Evolutionary conservation across 2,888 invertebrate species (phyloP).

Genomic region (Cephus runcator): DNA sequence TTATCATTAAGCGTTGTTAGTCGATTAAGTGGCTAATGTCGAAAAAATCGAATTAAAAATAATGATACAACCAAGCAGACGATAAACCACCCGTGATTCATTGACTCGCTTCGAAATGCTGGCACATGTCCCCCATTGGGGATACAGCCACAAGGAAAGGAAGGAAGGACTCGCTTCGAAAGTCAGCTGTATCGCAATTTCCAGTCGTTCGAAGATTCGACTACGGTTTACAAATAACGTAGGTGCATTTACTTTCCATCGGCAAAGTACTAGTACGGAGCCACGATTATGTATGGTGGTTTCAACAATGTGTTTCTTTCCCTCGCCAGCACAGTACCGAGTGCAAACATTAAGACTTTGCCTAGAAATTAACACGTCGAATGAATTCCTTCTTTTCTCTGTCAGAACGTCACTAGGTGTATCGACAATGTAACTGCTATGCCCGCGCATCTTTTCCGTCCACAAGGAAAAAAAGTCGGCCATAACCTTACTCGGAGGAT

Average conservation of each 20-base stretch:
- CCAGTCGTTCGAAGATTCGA: not conserved
- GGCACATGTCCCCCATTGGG: too few relatives aligned
- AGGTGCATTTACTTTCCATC: not conserved
- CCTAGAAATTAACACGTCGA: not conserved
- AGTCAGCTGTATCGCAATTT: not conserved
- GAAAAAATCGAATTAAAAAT: not conserved
- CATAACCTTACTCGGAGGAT: not conserved
- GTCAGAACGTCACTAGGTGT: not conserved
- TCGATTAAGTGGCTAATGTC: constrained; percentile 1
- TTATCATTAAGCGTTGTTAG: constrained; percentile 17
- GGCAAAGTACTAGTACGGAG: not conserved
- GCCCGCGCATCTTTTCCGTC: not conserved
- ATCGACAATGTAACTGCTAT: not conserved
- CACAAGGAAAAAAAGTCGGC: not conserved
- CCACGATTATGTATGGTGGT: not conserved
- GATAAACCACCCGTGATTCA: not conserved
- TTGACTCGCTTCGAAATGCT: constrained; percentile 5
- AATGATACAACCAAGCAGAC: not conserved
- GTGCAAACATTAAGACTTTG: not conserved
- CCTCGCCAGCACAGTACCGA: not conserved
- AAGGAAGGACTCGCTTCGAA: constrained; percentile 7
- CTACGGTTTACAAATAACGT: not conserved
- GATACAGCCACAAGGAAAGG: too few relatives aligned
- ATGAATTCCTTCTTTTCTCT: not conserved
- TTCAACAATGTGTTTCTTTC: not conserved